Evolutionary conservation across 1,140 invertebrate genomes (phyloP).

Genomic region (Vanessa tameamea): DNA sequence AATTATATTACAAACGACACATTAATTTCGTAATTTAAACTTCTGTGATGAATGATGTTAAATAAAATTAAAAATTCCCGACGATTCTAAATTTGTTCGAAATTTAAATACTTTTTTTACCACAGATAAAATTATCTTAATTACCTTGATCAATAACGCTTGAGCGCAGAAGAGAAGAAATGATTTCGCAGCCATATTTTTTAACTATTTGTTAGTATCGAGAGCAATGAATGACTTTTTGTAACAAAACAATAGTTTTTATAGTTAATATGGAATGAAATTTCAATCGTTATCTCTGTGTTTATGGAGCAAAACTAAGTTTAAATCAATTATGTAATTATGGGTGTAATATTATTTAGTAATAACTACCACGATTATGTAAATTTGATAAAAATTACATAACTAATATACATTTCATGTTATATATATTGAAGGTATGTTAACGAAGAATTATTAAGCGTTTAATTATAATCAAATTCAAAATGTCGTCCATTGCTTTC

Average conservation of each 20-base stretch:
- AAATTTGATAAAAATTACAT: background rate
- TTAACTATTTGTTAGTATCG: background rate
- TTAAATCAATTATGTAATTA: background rate
- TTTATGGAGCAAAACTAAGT: background rate
- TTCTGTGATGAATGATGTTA: background rate
- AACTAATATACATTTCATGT: background rate
- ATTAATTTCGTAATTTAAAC: too few species aligned
- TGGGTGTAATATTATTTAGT: background rate
- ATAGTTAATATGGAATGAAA: background rate
- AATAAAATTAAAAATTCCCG: background rate
- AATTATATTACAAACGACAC: background rate
- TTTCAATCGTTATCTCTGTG: background rate
- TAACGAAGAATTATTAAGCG: background rate
- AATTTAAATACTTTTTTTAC: background rate
- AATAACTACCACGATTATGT: background rate
- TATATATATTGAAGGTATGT: background rate
- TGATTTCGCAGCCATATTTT: constrained; percentile 26
- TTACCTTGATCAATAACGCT: constrained; percentile 21
- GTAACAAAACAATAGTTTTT: background rate
- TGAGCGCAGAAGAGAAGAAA: constrained; percentile 17
- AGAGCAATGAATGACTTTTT: background rate
- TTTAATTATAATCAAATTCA: background rate
- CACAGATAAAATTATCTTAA: background rate
- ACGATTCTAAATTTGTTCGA: background rate
- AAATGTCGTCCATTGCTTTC: constrained; percentile 38